A percentile compares a stretch with the other conserved stretches of the same genome.
Conservation (phyloP, 2,888 invertebrate genomes). For the Ernsta delagoae region DNA sequence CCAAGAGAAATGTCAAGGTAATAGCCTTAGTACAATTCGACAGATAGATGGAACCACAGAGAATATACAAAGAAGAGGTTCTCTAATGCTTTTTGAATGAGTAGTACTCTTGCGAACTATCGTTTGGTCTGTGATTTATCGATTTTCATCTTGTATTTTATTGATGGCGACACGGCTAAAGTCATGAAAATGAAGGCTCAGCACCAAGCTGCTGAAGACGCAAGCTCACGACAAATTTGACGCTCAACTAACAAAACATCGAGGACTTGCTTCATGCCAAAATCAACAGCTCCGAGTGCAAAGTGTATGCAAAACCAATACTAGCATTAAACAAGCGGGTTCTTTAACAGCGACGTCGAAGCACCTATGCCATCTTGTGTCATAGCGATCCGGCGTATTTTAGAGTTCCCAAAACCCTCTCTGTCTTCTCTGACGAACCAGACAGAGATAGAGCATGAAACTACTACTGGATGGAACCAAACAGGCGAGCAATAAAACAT, state of each 20-base stretch:
- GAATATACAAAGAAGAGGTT: no score
- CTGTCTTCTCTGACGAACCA: conserved; percentile 23
- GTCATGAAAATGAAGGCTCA: no score
- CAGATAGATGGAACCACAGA: no score
- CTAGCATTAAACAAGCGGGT: conserved; percentile 12
- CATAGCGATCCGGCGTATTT: conserved; percentile 26
- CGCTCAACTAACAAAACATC: conserved; percentile 5
- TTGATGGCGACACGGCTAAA: no score
- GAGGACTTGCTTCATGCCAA: conserved; percentile 8
- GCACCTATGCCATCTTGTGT: conserved; percentile 14
- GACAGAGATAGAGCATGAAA: conserved; percentile 36
- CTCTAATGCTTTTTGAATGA: no score
- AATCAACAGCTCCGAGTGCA: conserved; percentile 3
- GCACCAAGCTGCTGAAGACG: not conserved
- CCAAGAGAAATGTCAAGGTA: no score
- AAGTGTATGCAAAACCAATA: conserved; percentile 25
- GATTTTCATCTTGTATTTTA: no score
- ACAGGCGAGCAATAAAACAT: conserved; percentile 49
- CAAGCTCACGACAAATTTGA: not conserved
- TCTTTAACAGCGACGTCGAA: conserved; percentile 17
- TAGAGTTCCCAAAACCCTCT: conserved; percentile 31
- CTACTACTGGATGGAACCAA: conserved; percentile 40
- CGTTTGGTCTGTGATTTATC: no score
- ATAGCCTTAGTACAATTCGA: no score
- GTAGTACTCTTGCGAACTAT: no score